Conservation (phyloP, 2,797 vertebrate species). For the Harpagifer antarcticus region DNA sequence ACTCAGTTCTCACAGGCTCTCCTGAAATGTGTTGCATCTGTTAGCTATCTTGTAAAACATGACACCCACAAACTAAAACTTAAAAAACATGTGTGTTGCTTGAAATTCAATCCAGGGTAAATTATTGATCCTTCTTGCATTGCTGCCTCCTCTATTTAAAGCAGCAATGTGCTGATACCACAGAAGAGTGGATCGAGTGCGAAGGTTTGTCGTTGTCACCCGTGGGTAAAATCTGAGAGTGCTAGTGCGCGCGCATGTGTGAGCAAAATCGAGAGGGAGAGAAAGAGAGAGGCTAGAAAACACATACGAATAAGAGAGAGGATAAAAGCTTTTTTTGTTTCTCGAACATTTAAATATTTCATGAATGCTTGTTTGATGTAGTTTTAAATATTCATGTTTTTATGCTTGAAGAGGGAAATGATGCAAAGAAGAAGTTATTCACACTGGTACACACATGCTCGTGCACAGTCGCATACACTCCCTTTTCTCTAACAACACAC, state of each 20-base stretch:
- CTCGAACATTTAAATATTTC: constrained; percentile 83
- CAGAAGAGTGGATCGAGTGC: constrained; percentile 54
- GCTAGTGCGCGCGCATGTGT: constrained; percentile 38
- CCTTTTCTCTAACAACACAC: constrained; percentile 58
- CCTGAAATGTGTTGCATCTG: constrained; percentile 49
- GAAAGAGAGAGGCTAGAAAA: constrained; percentile 53
- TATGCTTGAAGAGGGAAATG: constrained; percentile 78
- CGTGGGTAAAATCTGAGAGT: constrained; percentile 64
- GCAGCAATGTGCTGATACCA: constrained; percentile 71
- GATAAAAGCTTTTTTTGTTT: constrained; percentile 83
- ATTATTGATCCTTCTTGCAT: constrained; percentile 62
- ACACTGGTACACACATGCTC: constrained; percentile 54
- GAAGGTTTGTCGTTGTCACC: constrained; percentile 61
- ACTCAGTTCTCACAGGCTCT: constrained; percentile 37
- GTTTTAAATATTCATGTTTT: constrained; percentile 85
- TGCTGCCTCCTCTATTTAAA: constrained; percentile 52
- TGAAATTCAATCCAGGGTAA: constrained; percentile 53
- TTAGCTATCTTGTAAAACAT: constrained; percentile 52
- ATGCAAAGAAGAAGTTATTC: constrained; percentile 66
- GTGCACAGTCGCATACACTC: constrained; percentile 33
- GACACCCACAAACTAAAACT: constrained; percentile 41
- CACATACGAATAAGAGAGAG: constrained; percentile 63
- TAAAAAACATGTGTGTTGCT: constrained; percentile 46
- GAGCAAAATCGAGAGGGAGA: neutral
- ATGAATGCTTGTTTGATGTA: constrained; percentile 85